Base-by-base conservation (phyloP, 2,113 vertebrate genomes). In the Ictidomys tridecemlineatus region DNA sequence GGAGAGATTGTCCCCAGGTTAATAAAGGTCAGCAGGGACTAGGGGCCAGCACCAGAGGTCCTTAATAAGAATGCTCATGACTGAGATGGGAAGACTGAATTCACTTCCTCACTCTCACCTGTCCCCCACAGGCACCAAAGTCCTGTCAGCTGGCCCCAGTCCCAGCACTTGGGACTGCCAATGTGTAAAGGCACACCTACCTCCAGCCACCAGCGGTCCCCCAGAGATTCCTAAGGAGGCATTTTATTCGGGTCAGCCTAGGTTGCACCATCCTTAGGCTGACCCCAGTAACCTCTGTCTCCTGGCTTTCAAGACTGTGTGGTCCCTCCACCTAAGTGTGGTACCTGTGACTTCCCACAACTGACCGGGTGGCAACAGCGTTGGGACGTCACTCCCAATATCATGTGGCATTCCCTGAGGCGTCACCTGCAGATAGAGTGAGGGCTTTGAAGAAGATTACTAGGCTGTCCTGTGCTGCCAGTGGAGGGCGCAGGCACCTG, bases 391-490 rank as follows among this genome's bases (percentile, higher is more conserved):
- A 79, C n/a, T 5, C 67, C 73, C 77, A 0, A 0, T 0, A 14
- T 8, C 37, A 13, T 8, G 11, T 8, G 9, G 24, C 48, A 4
- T 24, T 56, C 4, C 12, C 0, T 24, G 14, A 22, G 37, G 42
- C 39, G 0, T 51, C 48, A 3, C 8, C 77, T 34, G 17, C 26
- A 83, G 7, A 77, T 1, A 58, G 56, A 17, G 77, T 7, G 34
- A 24, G 6, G 48, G 45, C 65, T 32, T 26, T 1, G 0, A 11
- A 28, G 16, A 51, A 28, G 16, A 51, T 4, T 2, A 45, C 18
- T 37, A 0, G 0, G 37, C 22, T 28, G 10, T 0, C 37, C 76
- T 11, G 58, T 72, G 1, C 30, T 2, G 30, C 10, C 65, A 11
- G 0, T 7, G 58, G 37, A 26, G 28, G 78, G 69, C 30, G 28